These are phyloP conservation scores for Cavia aperea DNA, from an alignment of 2,113 vertebrate species.

Conservation along the genomic window DNA sequence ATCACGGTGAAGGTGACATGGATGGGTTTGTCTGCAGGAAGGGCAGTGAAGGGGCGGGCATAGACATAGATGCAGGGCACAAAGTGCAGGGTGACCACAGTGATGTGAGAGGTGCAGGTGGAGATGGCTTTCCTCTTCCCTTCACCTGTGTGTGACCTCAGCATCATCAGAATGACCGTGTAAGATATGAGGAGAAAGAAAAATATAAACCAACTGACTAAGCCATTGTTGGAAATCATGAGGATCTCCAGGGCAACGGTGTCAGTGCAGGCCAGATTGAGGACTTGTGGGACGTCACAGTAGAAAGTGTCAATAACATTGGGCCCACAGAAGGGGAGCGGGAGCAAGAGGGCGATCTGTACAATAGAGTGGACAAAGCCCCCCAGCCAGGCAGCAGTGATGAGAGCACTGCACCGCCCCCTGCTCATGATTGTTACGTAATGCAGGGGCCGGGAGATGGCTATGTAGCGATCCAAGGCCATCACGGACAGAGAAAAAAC, in stretches of 20 bases:
- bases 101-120: slow-evolving; percentile 67
- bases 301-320: slow-evolving; percentile 66
- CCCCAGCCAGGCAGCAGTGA: slow-evolving; percentile 46
- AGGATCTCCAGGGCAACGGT: slow-evolving; percentile 32
- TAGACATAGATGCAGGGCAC: slow-evolving; percentile 68
- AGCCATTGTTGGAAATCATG: slow-evolving; percentile 60
- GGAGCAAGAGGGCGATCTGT: slow-evolving; percentile 55
- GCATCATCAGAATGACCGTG: slow-evolving; percentile 16
- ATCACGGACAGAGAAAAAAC: slow-evolving; percentile 27
- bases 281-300: slow-evolving; percentile 68
- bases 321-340: slow-evolving; percentile 65
- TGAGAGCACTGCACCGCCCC: neutral
- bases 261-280: slow-evolving; percentile 54
- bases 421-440: slow-evolving; percentile 46
- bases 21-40: slow-evolving; percentile 44
- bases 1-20: slow-evolving; percentile 61
- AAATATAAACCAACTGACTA: slow-evolving; percentile 54
- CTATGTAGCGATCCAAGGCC: slow-evolving; percentile 33
- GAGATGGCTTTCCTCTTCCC: slow-evolving; percentile 63
- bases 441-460: slow-evolving; percentile 48
- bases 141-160: slow-evolving; percentile 34
- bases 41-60: neutral
- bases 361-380: slow-evolving; percentile 62
- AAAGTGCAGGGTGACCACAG: slow-evolving; percentile 63
- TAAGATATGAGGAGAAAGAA: slow-evolving; percentile 64